These are phyloP conservation scores for human (Homo sapiens) DNA, from an alignment of 2,113 vertebrate genomes.

Conservation along the genomic window DNA sequence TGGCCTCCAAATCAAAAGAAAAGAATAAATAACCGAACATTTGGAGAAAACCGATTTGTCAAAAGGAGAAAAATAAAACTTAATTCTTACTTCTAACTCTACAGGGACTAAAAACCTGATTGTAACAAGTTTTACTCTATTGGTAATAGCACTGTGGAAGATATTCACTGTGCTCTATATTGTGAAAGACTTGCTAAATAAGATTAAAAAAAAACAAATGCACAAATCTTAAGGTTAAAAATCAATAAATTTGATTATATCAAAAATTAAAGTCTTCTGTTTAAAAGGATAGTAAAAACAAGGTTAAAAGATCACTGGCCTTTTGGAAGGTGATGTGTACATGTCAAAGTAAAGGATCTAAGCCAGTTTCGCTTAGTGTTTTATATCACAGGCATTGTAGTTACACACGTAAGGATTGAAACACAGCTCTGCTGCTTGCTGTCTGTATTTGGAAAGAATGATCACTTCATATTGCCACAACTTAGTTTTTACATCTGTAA, in stretches of 20 bases:
- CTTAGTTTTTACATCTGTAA: background rate
- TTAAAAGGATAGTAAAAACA: background rate
- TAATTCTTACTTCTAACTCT: background rate
- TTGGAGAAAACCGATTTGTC: background rate
- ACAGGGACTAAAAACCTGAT: background rate
- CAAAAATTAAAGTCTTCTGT: background rate
- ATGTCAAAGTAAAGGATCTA: background rate
- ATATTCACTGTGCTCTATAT: background rate
- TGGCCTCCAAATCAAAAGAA: background rate
- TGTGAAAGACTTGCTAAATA: background rate
- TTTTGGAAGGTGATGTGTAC: background rate
- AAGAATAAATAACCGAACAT: background rate
- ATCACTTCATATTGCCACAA: background rate
- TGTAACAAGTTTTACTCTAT: background rate
- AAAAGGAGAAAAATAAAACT: background rate
- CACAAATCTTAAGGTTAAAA: background rate
- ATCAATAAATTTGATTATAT: background rate
- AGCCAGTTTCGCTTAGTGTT: no score
- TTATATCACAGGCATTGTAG: background rate
- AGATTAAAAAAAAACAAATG: background rate
- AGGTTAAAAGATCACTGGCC: background rate
- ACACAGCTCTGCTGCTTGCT: background rate
- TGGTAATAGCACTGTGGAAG: background rate
- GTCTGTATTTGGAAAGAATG: background rate
- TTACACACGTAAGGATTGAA: background rate